Percentiles rank a stretch among this genome's conserved stretches.
These are phyloP conservation scores for Empis livida DNA, from an alignment of 2,888 invertebrate species.

Conservation along the genomic window DNA sequence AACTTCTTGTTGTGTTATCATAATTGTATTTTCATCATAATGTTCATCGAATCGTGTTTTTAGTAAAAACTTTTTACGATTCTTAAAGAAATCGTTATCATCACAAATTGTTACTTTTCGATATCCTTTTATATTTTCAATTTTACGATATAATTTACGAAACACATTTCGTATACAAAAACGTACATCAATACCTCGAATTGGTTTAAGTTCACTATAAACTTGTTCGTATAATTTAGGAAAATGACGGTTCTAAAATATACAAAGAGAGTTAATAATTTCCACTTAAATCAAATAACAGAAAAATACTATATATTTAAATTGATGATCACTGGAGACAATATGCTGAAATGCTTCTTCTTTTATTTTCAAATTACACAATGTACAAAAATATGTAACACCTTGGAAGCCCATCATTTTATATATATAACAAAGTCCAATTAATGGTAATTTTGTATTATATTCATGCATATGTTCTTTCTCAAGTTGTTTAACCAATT, in stretches of 20 bases:
- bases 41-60: conserved; percentile 6
- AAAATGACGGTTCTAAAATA: conserved; percentile 10
- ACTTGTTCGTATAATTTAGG: conserved; percentile 9
- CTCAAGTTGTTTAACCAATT: conserved; percentile 1
- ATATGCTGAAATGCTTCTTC: conserved; percentile 6
- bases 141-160: conserved; percentile 12
- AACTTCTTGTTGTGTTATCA: conserved; percentile 7
- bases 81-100: conserved; percentile 6
- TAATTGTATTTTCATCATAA: conserved; percentile 10
- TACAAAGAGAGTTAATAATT: not conserved
- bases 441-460: conserved; percentile 4
- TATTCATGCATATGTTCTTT: conserved; percentile 7
- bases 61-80: conserved; percentile 6
- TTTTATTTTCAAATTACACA: conserved; percentile 2
- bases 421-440: conserved; percentile 6
- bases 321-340: conserved; percentile 2
- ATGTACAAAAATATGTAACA: conserved; percentile 2
- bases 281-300: conserved; percentile 6
- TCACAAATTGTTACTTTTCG: conserved; percentile 7
- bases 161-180: conserved; percentile 7
- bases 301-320: conserved; percentile 8
- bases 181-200: conserved; percentile 1
- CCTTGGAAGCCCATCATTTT: conserved; percentile 3
- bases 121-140: conserved; percentile 11
- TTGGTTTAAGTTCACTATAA: not conserved